These are phyloP conservation scores for Raja brachyura DNA, from an alignment of 2,113 vertebrate species.

Conservation along the genomic window DNA sequence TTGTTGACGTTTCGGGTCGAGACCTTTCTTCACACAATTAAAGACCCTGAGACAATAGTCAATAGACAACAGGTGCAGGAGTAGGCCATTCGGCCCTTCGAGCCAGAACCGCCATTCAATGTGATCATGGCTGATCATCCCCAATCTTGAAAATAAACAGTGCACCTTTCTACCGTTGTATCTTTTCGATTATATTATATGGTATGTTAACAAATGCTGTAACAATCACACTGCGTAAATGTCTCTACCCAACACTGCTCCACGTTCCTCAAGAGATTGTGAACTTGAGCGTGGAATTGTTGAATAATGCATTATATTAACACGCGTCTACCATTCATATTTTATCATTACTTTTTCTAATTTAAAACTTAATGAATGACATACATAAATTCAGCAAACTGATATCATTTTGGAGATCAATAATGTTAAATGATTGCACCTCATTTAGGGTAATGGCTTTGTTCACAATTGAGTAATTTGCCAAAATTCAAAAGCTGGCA, in stretches of 20 bases:
- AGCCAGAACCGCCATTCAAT: too few species aligned
- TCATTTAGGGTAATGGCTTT: conserved; percentile 33
- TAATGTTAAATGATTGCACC: conserved; percentile 11
- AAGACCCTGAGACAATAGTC: too few species aligned
- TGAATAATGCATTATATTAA: conserved; percentile 33
- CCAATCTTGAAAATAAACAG: background rate
- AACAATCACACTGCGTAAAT: background rate
- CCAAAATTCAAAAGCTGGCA: conserved; percentile 21
- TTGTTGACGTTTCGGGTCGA: too few species aligned
- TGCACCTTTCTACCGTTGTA: background rate
- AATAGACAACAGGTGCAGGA: too few species aligned
- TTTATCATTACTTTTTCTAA: conserved; percentile 28
- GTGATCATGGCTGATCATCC: too few species aligned
- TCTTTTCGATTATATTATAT: background rate
- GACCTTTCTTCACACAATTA: too few species aligned
- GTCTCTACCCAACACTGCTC: too few species aligned
- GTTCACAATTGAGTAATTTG: conserved; percentile 26
- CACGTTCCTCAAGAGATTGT: background rate
- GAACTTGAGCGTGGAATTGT: background rate
- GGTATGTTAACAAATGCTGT: background rate
- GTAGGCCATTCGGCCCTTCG: too few species aligned
- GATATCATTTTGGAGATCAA: conserved; percentile 31
- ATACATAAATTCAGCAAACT: conserved; percentile 24
- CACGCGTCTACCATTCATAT: background rate
- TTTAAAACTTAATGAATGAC: conserved; percentile 32